phyloP scores from a whole-genome alignment of 2,888 invertebrate genomes.

The Agrochola lota region DNA sequence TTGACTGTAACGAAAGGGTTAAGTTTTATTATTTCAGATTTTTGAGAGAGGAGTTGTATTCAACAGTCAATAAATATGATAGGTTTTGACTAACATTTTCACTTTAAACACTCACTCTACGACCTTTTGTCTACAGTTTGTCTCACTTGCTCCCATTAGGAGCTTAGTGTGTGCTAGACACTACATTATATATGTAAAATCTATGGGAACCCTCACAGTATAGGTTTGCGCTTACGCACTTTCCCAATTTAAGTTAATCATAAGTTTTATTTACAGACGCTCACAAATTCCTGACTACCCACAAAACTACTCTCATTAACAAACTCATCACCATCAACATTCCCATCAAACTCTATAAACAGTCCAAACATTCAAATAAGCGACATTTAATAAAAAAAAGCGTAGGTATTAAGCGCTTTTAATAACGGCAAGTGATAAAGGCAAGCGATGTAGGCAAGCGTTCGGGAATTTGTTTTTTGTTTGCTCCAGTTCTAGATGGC shows the following conservation, averaged over 20 bases:
- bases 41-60: neutral
- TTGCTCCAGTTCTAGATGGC: constrained; percentile 58
- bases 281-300: neutral
- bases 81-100: neutral
- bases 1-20: neutral
- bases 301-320: neutral
- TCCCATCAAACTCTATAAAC: constrained; percentile 25
- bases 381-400: constrained; percentile 36
- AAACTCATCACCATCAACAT: constrained; percentile 10
- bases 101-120: too few species aligned
- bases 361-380: constrained; percentile 32
- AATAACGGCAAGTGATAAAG: constrained; percentile 44
- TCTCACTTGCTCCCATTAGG: too few species aligned
- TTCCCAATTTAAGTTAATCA: too few species aligned
- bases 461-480: constrained; percentile 67
- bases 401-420: constrained; percentile 44
- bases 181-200: too few species aligned
- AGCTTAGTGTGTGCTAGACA: too few species aligned
- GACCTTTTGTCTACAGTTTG: too few species aligned
- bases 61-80: neutral
- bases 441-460: constrained; percentile 56
- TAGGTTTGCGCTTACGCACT: neutral
- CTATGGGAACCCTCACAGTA: too few species aligned
- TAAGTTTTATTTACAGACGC: neutral
- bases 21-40: neutral